Base-by-base conservation (phyloP, 64 coral and sea anemone species). In the Dendrophyllia cribrosa region DNA sequence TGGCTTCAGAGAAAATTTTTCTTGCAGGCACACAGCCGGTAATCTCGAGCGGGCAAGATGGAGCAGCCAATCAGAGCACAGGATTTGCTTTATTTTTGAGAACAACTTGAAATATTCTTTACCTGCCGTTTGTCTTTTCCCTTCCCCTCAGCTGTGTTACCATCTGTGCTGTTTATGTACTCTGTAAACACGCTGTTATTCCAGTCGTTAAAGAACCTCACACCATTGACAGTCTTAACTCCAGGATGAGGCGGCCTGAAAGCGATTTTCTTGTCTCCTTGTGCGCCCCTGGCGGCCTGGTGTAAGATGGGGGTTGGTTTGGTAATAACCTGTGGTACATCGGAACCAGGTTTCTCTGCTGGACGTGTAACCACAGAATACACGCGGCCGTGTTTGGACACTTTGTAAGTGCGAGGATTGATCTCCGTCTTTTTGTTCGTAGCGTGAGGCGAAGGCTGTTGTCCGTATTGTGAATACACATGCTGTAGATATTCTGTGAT, bases 401-500 rank as follows among this genome's bases (percentile, higher is more conserved):
- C 83, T 86, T 78, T 91, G 63, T 79, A 91, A 6, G 65, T 14
- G 52, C 53, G 74, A 16, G 48, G 22, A 7, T 44, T 90, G 21
- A 67, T 51, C 21, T 62, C 85, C 25, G 23, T 4, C 25, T 48
- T 93, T 59, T 44, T 83, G 7, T 67, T 75, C 55, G 45, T 44
- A 46, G 50, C 14, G 12, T 55, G 58, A 56, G 83, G 72, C 7
- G 60, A 23, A 10, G 73, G 48, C 24, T 59, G 56, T 47, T 25
- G 3, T 4, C 67, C 76, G 44, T 92, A 76, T 4, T 69, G 80
- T 7, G 82, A 21, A 55, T 97, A 94, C 43, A 91, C 83, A 26
- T 94, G 73, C 6, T 94, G 82, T 14, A 97, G 92, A 48, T 97
- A 97, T 68, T 97, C 92, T n/a, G 90, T 76, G 71, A 97, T 97